Evolutionary conservation across 2,888 invertebrate species (phyloP).

Genomic region (Muscina levida): DNA sequence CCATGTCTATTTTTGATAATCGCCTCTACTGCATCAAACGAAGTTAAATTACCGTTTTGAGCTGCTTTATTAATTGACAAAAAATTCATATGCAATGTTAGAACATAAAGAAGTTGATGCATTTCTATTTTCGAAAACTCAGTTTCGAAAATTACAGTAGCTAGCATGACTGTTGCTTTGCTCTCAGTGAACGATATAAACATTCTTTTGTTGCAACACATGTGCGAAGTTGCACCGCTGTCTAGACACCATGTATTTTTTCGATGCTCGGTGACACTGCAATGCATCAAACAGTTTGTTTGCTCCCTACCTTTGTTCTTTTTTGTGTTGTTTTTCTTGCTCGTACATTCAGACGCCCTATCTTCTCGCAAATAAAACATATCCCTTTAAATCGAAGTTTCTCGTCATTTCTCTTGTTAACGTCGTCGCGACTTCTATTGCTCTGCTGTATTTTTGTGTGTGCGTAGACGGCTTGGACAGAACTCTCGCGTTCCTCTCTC

Average conservation of each 20-base stretch:
- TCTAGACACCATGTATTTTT: background rate
- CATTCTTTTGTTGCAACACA: background rate
- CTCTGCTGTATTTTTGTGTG: too few species aligned
- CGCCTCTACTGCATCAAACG: background rate
- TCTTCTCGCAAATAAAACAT: too few species aligned
- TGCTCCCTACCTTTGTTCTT: background rate
- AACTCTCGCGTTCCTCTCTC: too few species aligned
- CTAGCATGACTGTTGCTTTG: background rate
- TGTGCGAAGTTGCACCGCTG: background rate
- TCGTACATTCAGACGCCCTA: too few species aligned
- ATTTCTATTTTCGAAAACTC: background rate
- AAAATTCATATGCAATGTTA: background rate
- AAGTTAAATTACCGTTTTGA: background rate
- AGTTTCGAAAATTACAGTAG: background rate
- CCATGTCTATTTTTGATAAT: background rate
- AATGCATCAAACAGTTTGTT: background rate
- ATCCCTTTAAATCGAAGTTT: too few species aligned
- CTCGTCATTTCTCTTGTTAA: too few species aligned
- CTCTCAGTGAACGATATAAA: background rate
- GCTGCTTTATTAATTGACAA: background rate
- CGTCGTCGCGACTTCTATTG: too few species aligned
- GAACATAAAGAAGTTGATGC: background rate
- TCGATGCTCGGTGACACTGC: background rate
- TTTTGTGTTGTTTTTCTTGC: background rate
- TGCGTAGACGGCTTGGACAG: too few species aligned